phyloP scores from a whole-genome alignment of 2,113 vertebrate genomes.

The Mastomys coucha region DNA sequence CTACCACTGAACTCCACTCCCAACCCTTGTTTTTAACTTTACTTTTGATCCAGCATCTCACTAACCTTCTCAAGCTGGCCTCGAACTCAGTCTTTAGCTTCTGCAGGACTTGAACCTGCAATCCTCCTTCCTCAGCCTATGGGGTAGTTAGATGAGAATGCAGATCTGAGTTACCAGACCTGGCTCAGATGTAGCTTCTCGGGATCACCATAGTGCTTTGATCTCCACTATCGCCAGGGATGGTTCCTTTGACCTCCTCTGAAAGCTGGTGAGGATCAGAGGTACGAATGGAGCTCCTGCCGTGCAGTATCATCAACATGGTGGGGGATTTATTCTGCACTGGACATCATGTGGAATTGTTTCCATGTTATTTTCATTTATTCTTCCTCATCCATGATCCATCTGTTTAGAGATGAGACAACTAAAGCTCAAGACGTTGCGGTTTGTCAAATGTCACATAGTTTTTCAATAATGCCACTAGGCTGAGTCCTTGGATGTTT shows the following conservation, averaged over 20 bases:
- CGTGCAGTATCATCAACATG: background rate
- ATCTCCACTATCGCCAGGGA: background rate
- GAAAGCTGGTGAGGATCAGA: too few species aligned
- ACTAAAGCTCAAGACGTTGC: background rate
- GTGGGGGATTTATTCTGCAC: background rate
- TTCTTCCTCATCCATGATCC: background rate
- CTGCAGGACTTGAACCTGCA: background rate
- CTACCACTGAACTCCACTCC: background rate
- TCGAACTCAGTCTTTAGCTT: background rate
- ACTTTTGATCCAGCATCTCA: background rate
- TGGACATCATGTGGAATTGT: background rate
- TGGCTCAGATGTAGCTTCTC: background rate
- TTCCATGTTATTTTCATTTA: background rate
- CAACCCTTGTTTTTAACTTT: background rate
- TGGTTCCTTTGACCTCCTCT: rapidly evolving
- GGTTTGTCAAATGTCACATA: background rate
- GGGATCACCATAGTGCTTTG: rapidly evolving
- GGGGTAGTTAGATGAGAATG: background rate
- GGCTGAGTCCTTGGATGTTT: background rate
- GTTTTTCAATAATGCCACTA: background rate
- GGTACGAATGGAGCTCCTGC: background rate
- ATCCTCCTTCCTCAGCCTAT: background rate
- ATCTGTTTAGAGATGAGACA: background rate
- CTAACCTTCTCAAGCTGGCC: background rate
- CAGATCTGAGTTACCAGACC: background rate